Conservation (phyloP, 2,113 vertebrate genomes). For the Pangasianodon hypophthalmus region DNA sequence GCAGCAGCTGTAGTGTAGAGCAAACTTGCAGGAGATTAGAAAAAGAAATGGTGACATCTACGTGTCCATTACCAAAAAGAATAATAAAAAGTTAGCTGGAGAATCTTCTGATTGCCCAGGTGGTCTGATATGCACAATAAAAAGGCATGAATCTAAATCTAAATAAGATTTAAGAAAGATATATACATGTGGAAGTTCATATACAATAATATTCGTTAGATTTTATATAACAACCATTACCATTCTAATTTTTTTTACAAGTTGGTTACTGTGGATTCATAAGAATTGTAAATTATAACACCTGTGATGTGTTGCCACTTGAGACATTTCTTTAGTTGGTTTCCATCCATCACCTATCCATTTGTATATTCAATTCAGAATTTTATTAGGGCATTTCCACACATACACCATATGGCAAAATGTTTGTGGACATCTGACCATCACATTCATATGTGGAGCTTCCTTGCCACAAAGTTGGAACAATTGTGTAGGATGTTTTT, state of each 20-base stretch:
- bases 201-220: background rate
- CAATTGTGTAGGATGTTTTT: background rate
- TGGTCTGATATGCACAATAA: background rate
- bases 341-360: background rate
- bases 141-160: background rate
- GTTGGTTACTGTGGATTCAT: background rate
- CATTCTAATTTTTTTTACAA: background rate
- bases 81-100: background rate
- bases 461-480: background rate
- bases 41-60: background rate
- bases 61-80: background rate
- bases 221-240: background rate
- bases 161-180: background rate
- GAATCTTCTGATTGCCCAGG: background rate
- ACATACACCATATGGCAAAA: background rate
- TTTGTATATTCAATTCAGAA: background rate
- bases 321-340: background rate
- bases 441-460: background rate
- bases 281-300: background rate
- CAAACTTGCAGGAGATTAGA: background rate
- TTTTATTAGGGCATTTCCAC: background rate
- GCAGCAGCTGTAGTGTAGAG: background rate
- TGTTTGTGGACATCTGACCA: background rate
- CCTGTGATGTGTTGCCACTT: background rate
- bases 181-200: background rate